Base-by-base conservation (phyloP, 2,113 vertebrate genomes). In the Cyanoderma ruficeps region DNA sequence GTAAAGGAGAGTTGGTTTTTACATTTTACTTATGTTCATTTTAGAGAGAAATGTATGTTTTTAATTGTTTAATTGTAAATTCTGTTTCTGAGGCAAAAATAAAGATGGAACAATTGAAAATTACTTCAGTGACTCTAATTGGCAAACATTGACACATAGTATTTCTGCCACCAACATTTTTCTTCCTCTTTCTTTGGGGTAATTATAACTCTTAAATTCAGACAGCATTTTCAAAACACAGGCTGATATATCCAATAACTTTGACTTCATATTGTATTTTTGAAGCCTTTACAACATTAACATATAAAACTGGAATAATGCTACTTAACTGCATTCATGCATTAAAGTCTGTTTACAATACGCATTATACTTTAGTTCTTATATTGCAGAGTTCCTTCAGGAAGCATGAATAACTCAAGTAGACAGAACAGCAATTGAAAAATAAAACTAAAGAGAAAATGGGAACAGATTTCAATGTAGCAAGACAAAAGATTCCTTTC, bases 151-250 rank as follows among this genome's bases (percentile, higher is more conserved):
- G 61, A 59, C 68, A 87, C 23, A 83, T 27, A 85, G 28, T 69
- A 83, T 74, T 68, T 46, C 87, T 86, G 25, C 4, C 39, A 69
- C 2, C 8, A 31, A 33, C 2, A 3, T 77, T 76, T 80, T 79
- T 79, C 68, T 47, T 14, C 9, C 5, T 65, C 33, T 86, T 64
- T 90, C 94, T 94, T 82, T 94, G 39, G 47, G 31, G 33, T 86
- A 95, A 85, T 83, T 82, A 50, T 70, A 46, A 19, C 24, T 92
- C 23, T 55, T 88, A 97, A 93, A 96, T 91, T 97, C 95, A 96
- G 71, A 85, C 4, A 67, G 35, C 50, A 14, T 85, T 92, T 95
- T 93, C 25, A 84, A 94, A 96, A 92, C 13, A 80, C 42, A 82
- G 67, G 30, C 74, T 97, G 52, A 96, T 88, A 61, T 83, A 74